Percentiles rank a stretch among this genome's conserved stretches.
Evolutionary conservation across 2,888 invertebrate genomes (phyloP).

Genomic region (Melieria picta): DNA sequence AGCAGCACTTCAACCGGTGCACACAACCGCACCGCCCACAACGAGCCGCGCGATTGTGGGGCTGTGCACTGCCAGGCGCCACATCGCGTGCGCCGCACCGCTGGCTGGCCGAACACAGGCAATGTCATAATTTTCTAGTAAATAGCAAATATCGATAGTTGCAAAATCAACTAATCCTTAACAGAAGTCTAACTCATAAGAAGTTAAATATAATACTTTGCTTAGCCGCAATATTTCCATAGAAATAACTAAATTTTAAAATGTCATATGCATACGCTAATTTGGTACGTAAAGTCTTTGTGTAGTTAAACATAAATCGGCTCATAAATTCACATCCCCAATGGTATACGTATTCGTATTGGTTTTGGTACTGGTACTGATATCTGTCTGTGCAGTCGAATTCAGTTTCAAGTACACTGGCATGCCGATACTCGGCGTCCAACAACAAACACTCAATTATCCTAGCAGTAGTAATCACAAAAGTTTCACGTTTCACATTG

Average conservation of each 20-base stretch:
- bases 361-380: too few relatives aligned
- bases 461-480: constrained; percentile 38
- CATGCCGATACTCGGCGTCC: constrained; percentile 3
- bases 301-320: constrained; percentile 35
- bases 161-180: constrained; percentile 52
- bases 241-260: constrained; percentile 50
- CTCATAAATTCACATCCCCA: too few relatives aligned
- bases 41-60: too few relatives aligned
- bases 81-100: too few relatives aligned
- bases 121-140: constrained; percentile 46
- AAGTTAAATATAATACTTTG: constrained; percentile 42
- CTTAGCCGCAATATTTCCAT: constrained; percentile 14
- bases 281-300: constrained; percentile 58
- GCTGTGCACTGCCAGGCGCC: too few relatives aligned
- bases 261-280: constrained; percentile 52
- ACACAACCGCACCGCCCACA: too few relatives aligned
- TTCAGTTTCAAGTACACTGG: neutral
- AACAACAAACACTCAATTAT: constrained; percentile 41
- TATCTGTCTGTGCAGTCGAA: too few relatives aligned
- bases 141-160: constrained; percentile 47
- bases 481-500: constrained; percentile 15
- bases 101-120: constrained; percentile 27
- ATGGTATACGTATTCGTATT: too few relatives aligned
- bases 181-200: constrained; percentile 57
- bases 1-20: neutral